Base-by-base conservation (phyloP, 2,113 vertebrate genomes). In the Hippocampus guttulatus region DNA sequence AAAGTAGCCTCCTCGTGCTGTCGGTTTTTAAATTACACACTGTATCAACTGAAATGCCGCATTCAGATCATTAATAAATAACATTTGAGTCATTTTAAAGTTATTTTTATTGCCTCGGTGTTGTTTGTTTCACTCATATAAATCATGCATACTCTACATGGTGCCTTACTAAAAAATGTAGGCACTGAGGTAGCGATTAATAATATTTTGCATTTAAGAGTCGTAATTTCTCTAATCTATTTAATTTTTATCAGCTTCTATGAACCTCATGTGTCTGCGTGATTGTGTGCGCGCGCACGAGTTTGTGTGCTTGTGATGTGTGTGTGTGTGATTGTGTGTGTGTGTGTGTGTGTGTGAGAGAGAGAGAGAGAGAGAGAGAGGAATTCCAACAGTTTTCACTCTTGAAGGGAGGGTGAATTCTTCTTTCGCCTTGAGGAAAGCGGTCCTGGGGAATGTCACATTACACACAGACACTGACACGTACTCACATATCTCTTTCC, bases 361-460 rank as follows among this genome's bases (percentile, higher is more conserved):
- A n/a, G 21, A 3, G n/a, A n/a, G 21, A 1, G 54, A 11, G 54
- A 25, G n/a, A 57, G n/a, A 57, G 54, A 57, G 23, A 51, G 47
- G 20, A n/a, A 25, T 57, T 57, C 21, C 2, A 54, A 54, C 21
- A 21, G 20, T 54, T 54, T 54, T n/a, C n/a, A 3, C 21, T 23
- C 80, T 54, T 54, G 21, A 54, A 54, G 9, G 79, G 76, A 87
- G 75, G 81, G 80, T 79, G 83, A 86, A 81, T 70, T 70, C 73
- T 82, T 78, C 67, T 77, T 78, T 71, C 69, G 67, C 75, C 67
- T 67, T 78, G 79, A 70, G 75, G 80, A 87, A 75, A 78, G 51
- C 64, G 64, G 67, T 43, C 58, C 85, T 90, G 87, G 77, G 81
- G 33, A 81, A 76, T 70, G 73, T 92, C 88, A 87, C 73, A 30